phyloP scores from a whole-genome alignment of 2,888 invertebrate species.

The Margaritifera margaritifera region DNA sequence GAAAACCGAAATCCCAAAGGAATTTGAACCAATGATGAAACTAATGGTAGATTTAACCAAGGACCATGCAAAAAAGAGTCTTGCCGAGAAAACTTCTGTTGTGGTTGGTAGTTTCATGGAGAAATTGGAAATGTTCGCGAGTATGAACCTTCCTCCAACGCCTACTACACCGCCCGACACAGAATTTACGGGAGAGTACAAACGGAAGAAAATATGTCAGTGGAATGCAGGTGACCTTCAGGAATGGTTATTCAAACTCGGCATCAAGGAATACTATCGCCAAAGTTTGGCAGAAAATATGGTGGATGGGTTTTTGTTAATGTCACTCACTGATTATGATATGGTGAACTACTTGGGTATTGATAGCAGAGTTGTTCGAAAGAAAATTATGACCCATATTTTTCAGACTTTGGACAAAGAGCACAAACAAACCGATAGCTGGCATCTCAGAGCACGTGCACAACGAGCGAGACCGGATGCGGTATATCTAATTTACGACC shows the following conservation, averaged over 20 bases:
- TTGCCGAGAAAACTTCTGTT: slow-evolving; percentile 68
- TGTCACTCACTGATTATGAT: slow-evolving; percentile 69
- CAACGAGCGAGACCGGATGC: slow-evolving; percentile 61
- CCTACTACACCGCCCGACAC: slow-evolving; percentile 54
- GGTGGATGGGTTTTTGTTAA: slow-evolving; percentile 71
- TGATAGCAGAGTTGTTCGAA: slow-evolving; percentile 68
- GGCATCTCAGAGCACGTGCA: slow-evolving; percentile 69
- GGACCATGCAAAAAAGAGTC: slow-evolving; percentile 51
- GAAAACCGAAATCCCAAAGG: slow-evolving; percentile 59
- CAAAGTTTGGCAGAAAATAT: slow-evolving; percentile 69
- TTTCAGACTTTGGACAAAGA: slow-evolving; percentile 66
- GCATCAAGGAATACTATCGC: slow-evolving; percentile 70
- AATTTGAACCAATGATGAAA: slow-evolving; percentile 48
- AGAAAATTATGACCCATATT: slow-evolving; percentile 71
- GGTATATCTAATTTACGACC: slow-evolving; percentile 70
- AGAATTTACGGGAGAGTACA: slow-evolving; percentile 68
- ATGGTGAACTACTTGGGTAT: slow-evolving; percentile 67
- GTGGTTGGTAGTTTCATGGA: slow-evolving; percentile 68
- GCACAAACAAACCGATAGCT: slow-evolving; percentile 65
- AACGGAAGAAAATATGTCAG: slow-evolving; percentile 67
- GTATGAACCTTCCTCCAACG: slow-evolving; percentile 55
- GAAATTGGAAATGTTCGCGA: slow-evolving; percentile 65
- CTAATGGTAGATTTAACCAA: slow-evolving; percentile 59
- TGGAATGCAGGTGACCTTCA: slow-evolving; percentile 69
- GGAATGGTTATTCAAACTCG: slow-evolving; percentile 70